Conservation (phyloP, 1,140 invertebrate genomes). For the Chrysomallon squamiferum region DNA sequence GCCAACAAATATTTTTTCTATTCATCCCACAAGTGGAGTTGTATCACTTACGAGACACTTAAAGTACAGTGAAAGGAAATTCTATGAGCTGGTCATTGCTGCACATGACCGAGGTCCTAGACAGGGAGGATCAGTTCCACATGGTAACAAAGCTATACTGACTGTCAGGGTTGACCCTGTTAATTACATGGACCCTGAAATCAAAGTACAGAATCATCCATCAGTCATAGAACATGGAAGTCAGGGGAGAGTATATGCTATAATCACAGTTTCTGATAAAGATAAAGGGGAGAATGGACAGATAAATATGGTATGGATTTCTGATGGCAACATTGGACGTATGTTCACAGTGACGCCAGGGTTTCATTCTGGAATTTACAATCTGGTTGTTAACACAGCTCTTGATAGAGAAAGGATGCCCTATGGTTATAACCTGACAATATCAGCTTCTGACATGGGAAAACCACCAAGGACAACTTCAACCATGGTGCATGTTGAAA, state of each 20-base stretch:
- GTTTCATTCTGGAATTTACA: conserved; percentile 67
- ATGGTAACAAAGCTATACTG: conserved; percentile 73
- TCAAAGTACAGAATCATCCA: conserved; percentile 77
- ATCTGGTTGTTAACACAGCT: conserved; percentile 65
- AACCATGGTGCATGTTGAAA: conserved; percentile 62
- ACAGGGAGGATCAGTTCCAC: conserved; percentile 50
- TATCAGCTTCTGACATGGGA: conserved; percentile 84
- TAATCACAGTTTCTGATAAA: conserved; percentile 82
- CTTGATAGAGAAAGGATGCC: conserved; percentile 74
- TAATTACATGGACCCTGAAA: conserved; percentile 85
- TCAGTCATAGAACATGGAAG: conserved; percentile 77
- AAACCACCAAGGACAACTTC: conserved; percentile 70
- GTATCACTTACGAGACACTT: conserved; percentile 84
- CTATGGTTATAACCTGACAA: conserved; percentile 74
- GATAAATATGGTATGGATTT: conserved; percentile 83
- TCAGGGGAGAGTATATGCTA: conserved; percentile 73
- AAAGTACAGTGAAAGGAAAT: conserved; percentile 34
- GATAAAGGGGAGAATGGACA: conserved; percentile 85
- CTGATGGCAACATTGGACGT: conserved; percentile 74
- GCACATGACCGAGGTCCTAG: conserved; percentile 83
- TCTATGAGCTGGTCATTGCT: conserved; percentile 78
- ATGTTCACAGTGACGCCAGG: conserved; percentile 79
- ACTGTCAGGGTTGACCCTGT: conserved; percentile 82
- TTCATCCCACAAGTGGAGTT: conserved; percentile 90
- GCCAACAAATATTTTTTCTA: conserved; percentile 82